Base-by-base conservation (phyloP, 1,140 invertebrate species). In the Sarcophaga bullata region DNA sequence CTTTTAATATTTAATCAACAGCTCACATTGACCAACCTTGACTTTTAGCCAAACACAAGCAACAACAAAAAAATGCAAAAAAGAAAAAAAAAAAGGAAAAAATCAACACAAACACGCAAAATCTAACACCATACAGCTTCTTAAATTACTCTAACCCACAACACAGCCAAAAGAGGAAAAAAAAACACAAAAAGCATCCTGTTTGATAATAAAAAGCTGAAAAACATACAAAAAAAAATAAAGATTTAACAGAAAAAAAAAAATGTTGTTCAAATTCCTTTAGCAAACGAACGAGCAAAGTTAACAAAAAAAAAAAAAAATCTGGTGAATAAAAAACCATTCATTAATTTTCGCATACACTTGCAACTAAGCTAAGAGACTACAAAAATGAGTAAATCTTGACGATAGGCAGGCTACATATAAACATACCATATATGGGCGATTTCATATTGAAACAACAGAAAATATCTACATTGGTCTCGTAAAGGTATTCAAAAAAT, bases 51-150 rank as follows among this genome's bases (percentile, higher is more conserved):
- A 52, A 25, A 49, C 73, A 48, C 17, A 37, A 37, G 6, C 73
- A 76, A 76, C n/a, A 72, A 10, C n/a, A 19, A 72, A 72, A 17
- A 72, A 17, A 17, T 19, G 17, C 62, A 72, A 25, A 9, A 72
- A 72, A 72, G 37, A 4, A 19, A 72, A 25, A 72, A 25, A 72
- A 72, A 72, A 19, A 4, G 3, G 19, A 25, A 72, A 25, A 72
- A 17, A 72, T 72, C 62, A 78, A 19, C 48, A 78, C 75, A 78
- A 78, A 78, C 75, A 68, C 62, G 62, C 62, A 78, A 78, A 78
- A 78, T 50, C 48, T 78, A 78, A 78, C 75, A 78, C 75, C 75
- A 78, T 19, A 78, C 75, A 78, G 75, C 75, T 78, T 78, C 75
- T 78, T 78, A 78, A 78, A 78, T 78, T 50, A 78, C 75, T 78